Conservation (phyloP, 2,113 vertebrate genomes). For the Anoura caudifer region DNA sequence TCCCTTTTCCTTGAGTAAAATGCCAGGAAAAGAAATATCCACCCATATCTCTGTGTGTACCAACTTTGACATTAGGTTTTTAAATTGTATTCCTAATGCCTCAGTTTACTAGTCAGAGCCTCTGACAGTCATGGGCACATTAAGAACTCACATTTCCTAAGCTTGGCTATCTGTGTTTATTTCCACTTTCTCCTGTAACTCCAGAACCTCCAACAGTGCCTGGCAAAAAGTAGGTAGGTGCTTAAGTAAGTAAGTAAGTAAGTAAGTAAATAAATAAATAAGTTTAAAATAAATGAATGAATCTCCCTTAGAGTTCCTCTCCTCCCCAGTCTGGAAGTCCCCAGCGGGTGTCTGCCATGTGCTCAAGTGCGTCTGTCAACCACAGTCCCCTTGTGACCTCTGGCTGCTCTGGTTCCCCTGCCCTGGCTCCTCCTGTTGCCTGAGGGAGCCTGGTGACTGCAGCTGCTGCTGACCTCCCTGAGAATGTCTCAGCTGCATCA, state of each 20-base stretch:
- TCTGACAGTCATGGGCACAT: not conserved
- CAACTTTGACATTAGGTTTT: not conserved
- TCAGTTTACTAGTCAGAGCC: not conserved
- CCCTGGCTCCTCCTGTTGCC: not conserved
- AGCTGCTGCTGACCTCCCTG: not conserved
- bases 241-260: not conserved
- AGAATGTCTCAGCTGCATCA: not conserved
- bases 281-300: not conserved
- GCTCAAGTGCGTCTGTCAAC: not conserved
- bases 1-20: conserved; percentile 1
- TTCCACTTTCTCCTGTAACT: not conserved
- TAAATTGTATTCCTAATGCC: not conserved
- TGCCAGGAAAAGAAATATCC: not conserved
- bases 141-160: not conserved
- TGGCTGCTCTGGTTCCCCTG: not conserved
- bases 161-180: not conserved
- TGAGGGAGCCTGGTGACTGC: not conserved
- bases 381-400: conserved; percentile 40
- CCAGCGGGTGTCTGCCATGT: conserved; percentile 35
- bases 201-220: not conserved
- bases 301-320: not conserved
- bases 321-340: conserved; percentile 51
- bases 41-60: not conserved
- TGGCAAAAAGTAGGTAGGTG: not conserved
- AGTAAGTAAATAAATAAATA: not conserved